Evolutionary conservation across 2,797 vertebrate species (phyloP).

Genomic region (Agapornis canus): DNA sequence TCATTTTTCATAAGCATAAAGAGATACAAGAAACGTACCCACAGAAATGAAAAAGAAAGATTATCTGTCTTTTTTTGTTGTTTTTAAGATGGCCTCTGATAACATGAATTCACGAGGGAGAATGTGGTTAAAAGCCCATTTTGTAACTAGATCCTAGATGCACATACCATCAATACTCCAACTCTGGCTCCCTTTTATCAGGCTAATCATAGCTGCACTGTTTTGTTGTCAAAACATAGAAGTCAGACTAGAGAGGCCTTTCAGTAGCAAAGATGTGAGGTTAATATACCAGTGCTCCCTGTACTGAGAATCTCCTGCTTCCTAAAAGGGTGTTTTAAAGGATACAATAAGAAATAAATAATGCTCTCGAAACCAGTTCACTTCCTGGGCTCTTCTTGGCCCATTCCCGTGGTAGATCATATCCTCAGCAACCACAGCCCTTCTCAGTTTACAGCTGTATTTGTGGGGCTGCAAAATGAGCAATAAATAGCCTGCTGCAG

Average conservation of each 20-base stretch:
- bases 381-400: background rate
- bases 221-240: slow-evolving; percentile 64
- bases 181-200: slow-evolving; percentile 58
- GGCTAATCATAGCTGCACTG: slow-evolving; percentile 48
- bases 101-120: slow-evolving; percentile 19
- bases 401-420: accelerated
- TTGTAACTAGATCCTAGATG: slow-evolving; percentile 66
- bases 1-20: slow-evolving; percentile 50
- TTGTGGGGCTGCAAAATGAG: background rate
- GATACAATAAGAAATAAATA: background rate
- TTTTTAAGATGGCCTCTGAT: slow-evolving; percentile 33
- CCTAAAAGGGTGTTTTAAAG: background rate
- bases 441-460: background rate
- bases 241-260: slow-evolving; percentile 1
- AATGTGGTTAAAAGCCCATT: slow-evolving; percentile 64
- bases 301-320: background rate
- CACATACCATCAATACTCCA: slow-evolving; percentile 40
- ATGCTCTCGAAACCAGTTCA: background rate
- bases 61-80: background rate
- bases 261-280: background rate
- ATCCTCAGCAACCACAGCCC: background rate
- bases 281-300: background rate
- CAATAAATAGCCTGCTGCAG: background rate
- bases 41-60: background rate
- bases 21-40: slow-evolving; percentile 8